A percentile compares a stretch with the other conserved stretches of the same genome.
Conservation (phyloP, 2,113 vertebrate genomes). For the Limnothrissa miodon region DNA sequence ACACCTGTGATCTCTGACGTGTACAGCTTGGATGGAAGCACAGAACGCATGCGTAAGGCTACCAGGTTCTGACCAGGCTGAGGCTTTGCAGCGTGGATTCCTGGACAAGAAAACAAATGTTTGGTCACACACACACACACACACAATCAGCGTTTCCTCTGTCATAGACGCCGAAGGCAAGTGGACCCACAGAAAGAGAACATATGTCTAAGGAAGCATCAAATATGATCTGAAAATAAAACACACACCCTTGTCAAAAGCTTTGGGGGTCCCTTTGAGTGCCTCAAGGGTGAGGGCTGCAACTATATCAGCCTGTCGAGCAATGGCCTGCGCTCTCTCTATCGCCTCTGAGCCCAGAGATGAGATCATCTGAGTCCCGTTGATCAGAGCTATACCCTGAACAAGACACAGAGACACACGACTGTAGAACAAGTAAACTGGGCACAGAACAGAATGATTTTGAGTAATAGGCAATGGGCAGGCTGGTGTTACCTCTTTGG, state of each 20-base stretch:
- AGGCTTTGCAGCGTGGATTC: constrained; percentile 75
- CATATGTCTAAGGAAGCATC: background rate
- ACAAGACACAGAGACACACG: background rate
- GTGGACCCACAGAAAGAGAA: background rate
- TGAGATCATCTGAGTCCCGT: constrained; percentile 83
- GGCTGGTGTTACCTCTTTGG: constrained; percentile 75
- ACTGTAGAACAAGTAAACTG: too few relatives aligned
- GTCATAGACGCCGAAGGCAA: background rate
- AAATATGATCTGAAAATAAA: constrained; percentile 39
- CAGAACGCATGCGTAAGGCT: constrained; percentile 78
- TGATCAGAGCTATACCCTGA: constrained; percentile 81
- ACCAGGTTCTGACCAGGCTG: constrained; percentile 79
- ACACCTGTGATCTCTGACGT: constrained; percentile 84
- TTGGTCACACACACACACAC: constrained; percentile 9
- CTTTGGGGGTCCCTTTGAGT: constrained; percentile 79
- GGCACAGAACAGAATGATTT: too few relatives aligned
- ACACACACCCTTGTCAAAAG: constrained; percentile 75
- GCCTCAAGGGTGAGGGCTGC: constrained; percentile 80
- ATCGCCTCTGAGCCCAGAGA: constrained; percentile 78
- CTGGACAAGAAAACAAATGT: constrained; percentile 56
- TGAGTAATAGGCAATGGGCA: too few relatives aligned
- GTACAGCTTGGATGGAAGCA: constrained; percentile 80
- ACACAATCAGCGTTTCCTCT: constrained; percentile 22
- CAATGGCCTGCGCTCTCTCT: constrained; percentile 76
- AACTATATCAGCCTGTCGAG: constrained; percentile 77